These are phyloP conservation scores for Sebastes iracundus DNA, from an alignment of 2,797 vertebrate species.

Conservation along the genomic window DNA sequence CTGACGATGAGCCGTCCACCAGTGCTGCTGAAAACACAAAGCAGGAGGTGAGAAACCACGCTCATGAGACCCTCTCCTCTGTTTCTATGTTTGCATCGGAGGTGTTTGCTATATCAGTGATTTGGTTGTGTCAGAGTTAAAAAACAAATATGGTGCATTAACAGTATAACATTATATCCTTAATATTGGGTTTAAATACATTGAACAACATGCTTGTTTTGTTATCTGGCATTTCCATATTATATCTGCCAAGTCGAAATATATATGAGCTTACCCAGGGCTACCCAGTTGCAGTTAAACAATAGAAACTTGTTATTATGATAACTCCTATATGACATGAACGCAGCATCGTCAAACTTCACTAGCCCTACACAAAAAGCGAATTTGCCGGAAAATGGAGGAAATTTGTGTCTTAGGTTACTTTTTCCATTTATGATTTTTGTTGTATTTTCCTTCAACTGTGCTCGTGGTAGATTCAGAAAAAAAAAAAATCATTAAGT, in stretches of 20 bases:
- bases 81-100: neutral
- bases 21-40: slow-evolving; percentile 26
- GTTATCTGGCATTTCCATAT: neutral
- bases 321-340: neutral
- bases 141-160: neutral
- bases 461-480: neutral
- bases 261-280: neutral
- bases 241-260: neutral
- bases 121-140: neutral
- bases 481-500: neutral
- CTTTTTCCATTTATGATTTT: neutral
- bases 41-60: slow-evolving; percentile 52
- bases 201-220: neutral
- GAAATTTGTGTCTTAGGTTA: neutral
- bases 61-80: neutral
- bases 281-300: neutral
- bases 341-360: neutral
- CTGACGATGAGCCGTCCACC: slow-evolving; percentile 42
- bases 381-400: neutral
- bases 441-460: neutral
- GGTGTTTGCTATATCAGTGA: neutral
- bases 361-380: neutral
- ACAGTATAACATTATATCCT: neutral
- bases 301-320: neutral
- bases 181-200: neutral